These are phyloP conservation scores for Trissolcus basalis DNA, from an alignment of 1,140 invertebrate genomes.

Conservation along the genomic window DNA sequence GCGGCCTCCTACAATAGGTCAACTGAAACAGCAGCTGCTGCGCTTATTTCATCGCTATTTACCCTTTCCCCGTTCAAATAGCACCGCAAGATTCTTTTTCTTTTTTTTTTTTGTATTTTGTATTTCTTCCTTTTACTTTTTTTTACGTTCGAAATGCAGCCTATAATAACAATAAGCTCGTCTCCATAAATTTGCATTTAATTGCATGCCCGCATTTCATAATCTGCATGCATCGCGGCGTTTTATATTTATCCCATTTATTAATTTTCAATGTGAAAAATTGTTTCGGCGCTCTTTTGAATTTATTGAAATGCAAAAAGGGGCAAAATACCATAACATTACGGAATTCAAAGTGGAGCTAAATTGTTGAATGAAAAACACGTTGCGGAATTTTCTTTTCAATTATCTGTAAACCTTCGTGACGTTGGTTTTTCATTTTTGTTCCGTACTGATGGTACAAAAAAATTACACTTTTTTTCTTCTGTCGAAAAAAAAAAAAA, in stretches of 20 bases:
- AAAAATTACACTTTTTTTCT: constrained; percentile 18
- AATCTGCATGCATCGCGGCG: constrained; percentile 1
- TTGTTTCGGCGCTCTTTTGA: not conserved
- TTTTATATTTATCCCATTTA: not conserved
- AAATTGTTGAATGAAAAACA: no score
- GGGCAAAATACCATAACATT: no score
- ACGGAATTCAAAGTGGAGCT: no score
- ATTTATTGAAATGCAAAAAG: not conserved
- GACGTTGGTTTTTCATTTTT: no score
- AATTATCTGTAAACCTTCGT: no score
- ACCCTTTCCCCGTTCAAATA: constrained; percentile 41
- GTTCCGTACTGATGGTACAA: no score
- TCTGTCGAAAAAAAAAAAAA: not conserved
- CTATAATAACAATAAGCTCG: constrained; percentile 41
- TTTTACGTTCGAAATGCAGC: constrained; percentile 22
- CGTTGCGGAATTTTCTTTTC: not conserved
- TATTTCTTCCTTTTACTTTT: no score
- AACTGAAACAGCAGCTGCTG: constrained; percentile 33
- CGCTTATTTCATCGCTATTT: constrained; percentile 42
- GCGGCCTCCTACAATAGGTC: constrained; percentile 49
- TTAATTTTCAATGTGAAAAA: no score
- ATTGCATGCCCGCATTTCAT: constrained; percentile 26
- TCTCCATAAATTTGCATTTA: constrained; percentile 51
- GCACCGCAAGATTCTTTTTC: constrained; percentile 4
- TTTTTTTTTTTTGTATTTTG: no score